These are phyloP conservation scores for Lapara coniferarum DNA, from an alignment of 2,888 invertebrate genomes.

Conservation along the genomic window DNA sequence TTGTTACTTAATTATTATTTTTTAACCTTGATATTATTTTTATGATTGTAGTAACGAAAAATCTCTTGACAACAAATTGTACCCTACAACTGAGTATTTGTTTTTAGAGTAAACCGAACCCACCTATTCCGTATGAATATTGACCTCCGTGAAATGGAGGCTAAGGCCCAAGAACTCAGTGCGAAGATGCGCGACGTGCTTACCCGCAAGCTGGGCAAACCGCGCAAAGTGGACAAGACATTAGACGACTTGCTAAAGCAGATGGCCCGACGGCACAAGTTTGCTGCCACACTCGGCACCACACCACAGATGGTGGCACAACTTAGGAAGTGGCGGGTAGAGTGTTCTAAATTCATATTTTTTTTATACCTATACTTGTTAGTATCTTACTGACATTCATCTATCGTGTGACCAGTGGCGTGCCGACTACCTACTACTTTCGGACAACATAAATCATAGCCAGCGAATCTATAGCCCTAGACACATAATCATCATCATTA, in stretches of 20 bases:
- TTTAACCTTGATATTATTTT: too few species aligned
- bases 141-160: slow-evolving; percentile 87
- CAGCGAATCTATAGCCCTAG: too few species aligned
- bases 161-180: slow-evolving; percentile 82
- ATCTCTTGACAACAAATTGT: neutral
- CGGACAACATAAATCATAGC: too few species aligned
- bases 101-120: slow-evolving; percentile 84
- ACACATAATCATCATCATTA: too few species aligned
- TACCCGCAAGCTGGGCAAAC: slow-evolving; percentile 69
- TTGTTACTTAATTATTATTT: too few species aligned
- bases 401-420: too few species aligned
- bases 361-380: neutral
- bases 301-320: slow-evolving; percentile 62
- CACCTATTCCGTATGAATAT: slow-evolving; percentile 88
- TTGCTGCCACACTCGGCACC: slow-evolving; percentile 54
- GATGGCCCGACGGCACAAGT: slow-evolving; percentile 75
- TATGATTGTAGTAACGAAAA: too few species aligned
- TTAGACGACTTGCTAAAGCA: slow-evolving; percentile 70
- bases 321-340: slow-evolving; percentile 66
- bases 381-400: too few species aligned
- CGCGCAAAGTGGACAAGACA: slow-evolving; percentile 68
- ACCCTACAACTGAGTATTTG: neutral
- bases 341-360: slow-evolving; percentile 17
- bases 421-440: too few species aligned
- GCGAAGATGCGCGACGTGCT: slow-evolving; percentile 74